A percentile compares a stretch with the other conserved stretches of the same genome.
phyloP scores from a whole-genome alignment of 1,140 invertebrate genomes.

The Cyphomyrmex costatus region DNA sequence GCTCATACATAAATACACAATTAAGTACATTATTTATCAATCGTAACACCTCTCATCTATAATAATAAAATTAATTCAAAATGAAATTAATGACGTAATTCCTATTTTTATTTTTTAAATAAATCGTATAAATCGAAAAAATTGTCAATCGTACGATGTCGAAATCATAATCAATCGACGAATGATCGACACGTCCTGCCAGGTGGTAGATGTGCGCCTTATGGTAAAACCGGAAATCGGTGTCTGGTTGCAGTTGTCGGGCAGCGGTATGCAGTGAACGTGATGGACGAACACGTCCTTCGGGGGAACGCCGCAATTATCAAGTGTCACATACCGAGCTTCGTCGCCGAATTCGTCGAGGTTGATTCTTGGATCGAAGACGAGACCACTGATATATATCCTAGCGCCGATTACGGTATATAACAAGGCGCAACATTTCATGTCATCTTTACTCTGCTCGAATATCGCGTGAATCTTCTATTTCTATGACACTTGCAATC shows the following conservation, averaged over 20 bases:
- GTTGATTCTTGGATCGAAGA: conserved; percentile 95
- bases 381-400: conserved; percentile 90
- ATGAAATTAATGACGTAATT: neutral
- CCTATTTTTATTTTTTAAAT: neutral
- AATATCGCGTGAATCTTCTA: conserved; percentile 24
- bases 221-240: conserved; percentile 78
- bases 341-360: conserved; percentile 95
- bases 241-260: conserved; percentile 93
- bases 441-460: neutral
- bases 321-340: conserved; percentile 97
- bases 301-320: conserved; percentile 95
- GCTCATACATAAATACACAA: neutral
- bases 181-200: conserved; percentile 44
- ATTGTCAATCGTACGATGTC: neutral
- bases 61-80: neutral
- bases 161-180: conserved; percentile 49
- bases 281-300: conserved; percentile 96
- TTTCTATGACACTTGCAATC: neutral
- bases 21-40: no score
- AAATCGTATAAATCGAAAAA: neutral
- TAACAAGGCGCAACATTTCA: conserved; percentile 63
- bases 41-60: no score
- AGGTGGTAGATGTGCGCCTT: conserved; percentile 70
- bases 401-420: conserved; percentile 90
- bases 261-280: conserved; percentile 95